Evolutionary conservation across 2,113 vertebrate genomes (phyloP).

Genomic region (Gnathonemus longibarbis): DNA sequence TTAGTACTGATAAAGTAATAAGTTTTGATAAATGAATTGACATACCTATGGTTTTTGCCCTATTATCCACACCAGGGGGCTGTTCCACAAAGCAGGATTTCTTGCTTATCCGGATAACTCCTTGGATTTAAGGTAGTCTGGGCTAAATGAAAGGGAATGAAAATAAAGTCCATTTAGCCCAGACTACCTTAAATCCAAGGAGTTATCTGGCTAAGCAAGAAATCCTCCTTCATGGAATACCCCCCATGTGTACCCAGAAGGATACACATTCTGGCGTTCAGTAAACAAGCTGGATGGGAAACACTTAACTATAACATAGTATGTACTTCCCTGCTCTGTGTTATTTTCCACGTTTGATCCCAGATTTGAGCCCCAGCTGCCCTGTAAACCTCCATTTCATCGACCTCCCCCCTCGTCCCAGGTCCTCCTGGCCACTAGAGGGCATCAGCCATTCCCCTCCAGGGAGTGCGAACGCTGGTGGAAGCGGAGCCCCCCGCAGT

Average conservation of each 20-base stretch:
- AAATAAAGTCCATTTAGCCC: no score
- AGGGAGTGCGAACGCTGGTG: constrained; percentile 35
- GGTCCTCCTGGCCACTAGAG: no score
- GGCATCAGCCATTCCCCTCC: constrained; percentile 9
- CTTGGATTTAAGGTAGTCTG: no score
- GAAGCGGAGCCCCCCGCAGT: constrained; percentile 41
- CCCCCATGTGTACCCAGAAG: neutral
- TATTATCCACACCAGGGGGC: neutral
- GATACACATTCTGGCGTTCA: neutral
- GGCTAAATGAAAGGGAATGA: no score
- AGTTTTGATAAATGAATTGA: neutral
- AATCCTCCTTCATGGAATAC: no score
- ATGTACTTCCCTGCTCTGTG: neutral
- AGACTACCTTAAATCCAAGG: no score
- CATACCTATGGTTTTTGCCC: neutral
- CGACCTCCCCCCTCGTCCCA: neutral
- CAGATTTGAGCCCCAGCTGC: neutral
- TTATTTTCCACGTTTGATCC: neutral
- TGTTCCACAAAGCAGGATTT: no score
- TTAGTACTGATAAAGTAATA: neutral
- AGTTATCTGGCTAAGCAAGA: no score
- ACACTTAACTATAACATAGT: neutral
- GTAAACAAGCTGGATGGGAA: neutral
- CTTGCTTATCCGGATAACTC: no score
- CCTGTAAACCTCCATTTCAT: neutral